Conservation (phyloP, 92 coral and sea anemone species). For the Diadumene lineata region DNA sequence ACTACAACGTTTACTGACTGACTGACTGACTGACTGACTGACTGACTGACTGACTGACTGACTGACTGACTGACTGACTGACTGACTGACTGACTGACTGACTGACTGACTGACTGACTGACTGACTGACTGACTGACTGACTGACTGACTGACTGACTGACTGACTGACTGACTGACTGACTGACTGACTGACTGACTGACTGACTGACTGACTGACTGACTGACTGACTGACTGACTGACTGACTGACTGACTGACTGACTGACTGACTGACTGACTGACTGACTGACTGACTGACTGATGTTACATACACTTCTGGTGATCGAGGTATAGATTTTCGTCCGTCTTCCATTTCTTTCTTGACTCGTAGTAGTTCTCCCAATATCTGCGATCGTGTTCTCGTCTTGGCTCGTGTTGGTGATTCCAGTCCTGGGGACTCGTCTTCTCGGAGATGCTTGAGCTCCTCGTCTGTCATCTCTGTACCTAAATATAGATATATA, state of each 20-base stretch:
- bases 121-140: constrained; percentile 2
- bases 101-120: background rate
- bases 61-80: background rate
- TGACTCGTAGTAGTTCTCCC: constrained; percentile 71
- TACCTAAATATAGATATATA: too few species aligned
- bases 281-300: background rate
- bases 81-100: constrained; percentile 1
- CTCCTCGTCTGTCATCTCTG: constrained; percentile 36
- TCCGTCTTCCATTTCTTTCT: constrained; percentile 63
- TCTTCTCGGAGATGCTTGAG: constrained; percentile 28
- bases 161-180: background rate
- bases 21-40: background rate
- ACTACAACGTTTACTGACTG: background rate
- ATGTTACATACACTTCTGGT: constrained; percentile 56
- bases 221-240: background rate
- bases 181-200: background rate
- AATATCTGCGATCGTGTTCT: constrained; percentile 66
- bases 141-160: background rate
- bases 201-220: background rate
- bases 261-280: background rate
- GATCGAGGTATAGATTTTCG: constrained; percentile 22
- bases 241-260: background rate
- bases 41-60: constrained; percentile 10
- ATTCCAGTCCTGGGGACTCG: constrained; percentile 26
- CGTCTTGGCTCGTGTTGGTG: constrained; percentile 35